These are phyloP conservation scores for Thymelicus lineola DNA, from an alignment of 2,888 invertebrate species.

Conservation along the genomic window DNA sequence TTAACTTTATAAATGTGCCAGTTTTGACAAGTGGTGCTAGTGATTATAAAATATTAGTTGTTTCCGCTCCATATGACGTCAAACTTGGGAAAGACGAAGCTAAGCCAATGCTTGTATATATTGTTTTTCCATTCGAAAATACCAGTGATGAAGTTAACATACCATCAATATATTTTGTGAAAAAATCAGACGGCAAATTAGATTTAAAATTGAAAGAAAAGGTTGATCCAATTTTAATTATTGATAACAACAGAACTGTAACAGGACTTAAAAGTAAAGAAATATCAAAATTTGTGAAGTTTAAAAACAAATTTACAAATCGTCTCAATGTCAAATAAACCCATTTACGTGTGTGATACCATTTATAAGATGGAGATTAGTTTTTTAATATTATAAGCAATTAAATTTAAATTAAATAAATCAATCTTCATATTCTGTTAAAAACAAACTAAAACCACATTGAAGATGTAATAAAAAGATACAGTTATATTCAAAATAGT, in stretches of 20 bases:
- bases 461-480: too few species aligned
- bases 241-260: conserved; percentile 71
- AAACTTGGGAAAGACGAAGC: conserved; percentile 52
- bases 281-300: conserved; percentile 63
- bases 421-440: too few species aligned
- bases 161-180: conserved; percentile 70
- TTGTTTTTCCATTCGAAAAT: conserved; percentile 64
- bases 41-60: conserved; percentile 70
- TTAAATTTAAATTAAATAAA: too few species aligned
- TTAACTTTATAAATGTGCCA: conserved; percentile 61
- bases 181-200: conserved; percentile 45
- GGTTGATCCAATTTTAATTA: conserved; percentile 61
- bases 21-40: conserved; percentile 58
- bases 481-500: too few species aligned
- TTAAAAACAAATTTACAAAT: conserved; percentile 63
- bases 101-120: conserved; percentile 61
- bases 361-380: too few species aligned
- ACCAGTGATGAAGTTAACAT: conserved; percentile 51
- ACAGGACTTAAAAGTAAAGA: conserved; percentile 70
- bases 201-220: conserved; percentile 47
- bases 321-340: conserved; percentile 8
- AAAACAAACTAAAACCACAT: too few species aligned
- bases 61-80: conserved; percentile 65
- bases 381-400: too few species aligned
- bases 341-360: background rate